Evolutionary conservation across 2,113 vertebrate genomes (phyloP).

Genomic region (Bothrops jararaca): DNA sequence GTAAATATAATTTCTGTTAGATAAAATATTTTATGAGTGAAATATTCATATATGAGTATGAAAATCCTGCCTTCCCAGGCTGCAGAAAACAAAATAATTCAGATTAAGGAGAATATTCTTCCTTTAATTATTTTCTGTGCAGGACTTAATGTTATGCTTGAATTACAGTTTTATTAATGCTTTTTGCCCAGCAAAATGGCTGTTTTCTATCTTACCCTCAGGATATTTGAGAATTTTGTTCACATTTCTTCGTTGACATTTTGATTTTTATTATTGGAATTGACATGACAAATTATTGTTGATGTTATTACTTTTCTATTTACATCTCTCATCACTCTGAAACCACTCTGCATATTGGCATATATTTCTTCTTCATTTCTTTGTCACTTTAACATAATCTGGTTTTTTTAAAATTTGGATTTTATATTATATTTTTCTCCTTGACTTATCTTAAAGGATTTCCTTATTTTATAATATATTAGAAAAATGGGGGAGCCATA

Average conservation of each 20-base stretch:
- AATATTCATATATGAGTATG: background rate
- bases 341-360: background rate
- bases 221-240: background rate
- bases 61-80: background rate
- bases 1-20: background rate
- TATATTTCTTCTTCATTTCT: background rate
- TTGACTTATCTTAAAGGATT: background rate
- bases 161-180: background rate
- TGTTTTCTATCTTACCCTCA: background rate
- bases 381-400: background rate
- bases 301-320: background rate
- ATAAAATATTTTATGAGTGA: background rate
- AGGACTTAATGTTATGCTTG: background rate
- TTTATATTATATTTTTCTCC: background rate
- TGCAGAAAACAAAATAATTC: background rate
- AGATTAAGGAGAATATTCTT: background rate
- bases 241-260: background rate
- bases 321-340: background rate
- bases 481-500: background rate
- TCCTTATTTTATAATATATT: background rate
- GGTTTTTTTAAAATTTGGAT: background rate
- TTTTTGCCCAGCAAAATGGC: background rate
- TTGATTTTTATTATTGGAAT: background rate
- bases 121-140: background rate
- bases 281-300: background rate